Evolutionary conservation across 2,888 invertebrate species (phyloP).

Genomic region (Gnatocerus cornutus): DNA sequence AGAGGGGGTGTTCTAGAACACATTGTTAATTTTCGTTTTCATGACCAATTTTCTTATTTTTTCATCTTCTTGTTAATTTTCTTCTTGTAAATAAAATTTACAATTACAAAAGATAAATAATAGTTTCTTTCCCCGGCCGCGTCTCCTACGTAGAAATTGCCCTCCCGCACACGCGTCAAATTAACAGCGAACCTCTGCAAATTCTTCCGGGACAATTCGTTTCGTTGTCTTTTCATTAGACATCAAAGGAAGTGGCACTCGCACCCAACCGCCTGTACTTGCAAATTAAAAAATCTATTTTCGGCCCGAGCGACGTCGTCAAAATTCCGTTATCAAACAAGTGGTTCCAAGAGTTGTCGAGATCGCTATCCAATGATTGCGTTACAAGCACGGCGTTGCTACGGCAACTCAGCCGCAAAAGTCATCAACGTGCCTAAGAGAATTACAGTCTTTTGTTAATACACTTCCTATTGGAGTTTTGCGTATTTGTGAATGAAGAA

Average conservation of each 20-base stretch:
- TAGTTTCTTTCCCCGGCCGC: too few relatives aligned
- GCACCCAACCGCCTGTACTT: not conserved
- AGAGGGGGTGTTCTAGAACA: too few relatives aligned
- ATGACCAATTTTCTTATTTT: too few relatives aligned
- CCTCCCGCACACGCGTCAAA: not conserved
- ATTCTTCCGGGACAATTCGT: conserved; percentile 14
- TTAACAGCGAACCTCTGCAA: conserved; percentile 10
- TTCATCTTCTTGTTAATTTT: too few relatives aligned
- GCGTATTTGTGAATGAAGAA: too few relatives aligned
- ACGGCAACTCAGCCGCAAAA: conserved; percentile 25
- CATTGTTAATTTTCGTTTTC: too few relatives aligned
- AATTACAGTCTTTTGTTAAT: conserved; percentile 37
- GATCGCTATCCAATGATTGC: conserved; percentile 32
- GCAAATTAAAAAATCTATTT: conserved; percentile 20
- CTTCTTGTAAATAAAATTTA: too few relatives aligned
- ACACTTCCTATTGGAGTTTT: not conserved
- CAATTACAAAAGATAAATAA: too few relatives aligned
- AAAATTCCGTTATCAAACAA: conserved; percentile 34
- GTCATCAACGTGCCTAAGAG: conserved; percentile 7
- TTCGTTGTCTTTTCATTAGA: conserved; percentile 14
- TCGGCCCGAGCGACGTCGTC: not conserved
- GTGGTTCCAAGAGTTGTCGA: conserved; percentile 31
- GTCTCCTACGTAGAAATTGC: too few relatives aligned
- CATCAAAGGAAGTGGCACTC: conserved; percentile 8
- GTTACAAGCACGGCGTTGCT: conserved; percentile 22